Evolutionary conservation across 1,140 invertebrate genomes (phyloP).

Genomic region (Danaus plexippus): DNA sequence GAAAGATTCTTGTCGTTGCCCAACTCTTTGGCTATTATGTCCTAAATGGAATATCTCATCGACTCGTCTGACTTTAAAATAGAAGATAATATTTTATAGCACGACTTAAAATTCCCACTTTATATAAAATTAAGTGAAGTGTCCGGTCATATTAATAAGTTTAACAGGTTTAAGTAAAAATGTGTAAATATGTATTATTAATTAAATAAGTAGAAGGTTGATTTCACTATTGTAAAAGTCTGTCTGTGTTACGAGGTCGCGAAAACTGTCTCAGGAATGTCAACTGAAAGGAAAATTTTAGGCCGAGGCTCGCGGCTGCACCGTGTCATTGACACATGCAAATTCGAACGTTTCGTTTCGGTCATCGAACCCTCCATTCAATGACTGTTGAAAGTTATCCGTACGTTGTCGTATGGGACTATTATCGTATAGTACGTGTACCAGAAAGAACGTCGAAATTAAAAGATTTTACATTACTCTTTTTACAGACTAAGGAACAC

Average conservation of each 20-base stretch:
- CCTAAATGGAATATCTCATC: background rate
- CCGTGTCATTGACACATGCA: constrained; percentile 28
- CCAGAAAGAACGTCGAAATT: constrained; percentile 4
- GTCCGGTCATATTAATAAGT: no score
- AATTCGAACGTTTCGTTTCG: constrained; percentile 28
- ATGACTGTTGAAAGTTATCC: constrained; percentile 28
- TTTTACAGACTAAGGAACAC: constrained; percentile 6
- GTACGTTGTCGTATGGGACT: constrained; percentile 19
- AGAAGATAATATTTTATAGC: background rate
- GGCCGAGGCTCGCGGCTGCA: constrained; percentile 18
- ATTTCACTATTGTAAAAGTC: constrained; percentile 30
- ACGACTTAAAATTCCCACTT: no score
- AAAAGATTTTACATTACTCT: constrained; percentile 7
- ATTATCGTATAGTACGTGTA: constrained; percentile 15
- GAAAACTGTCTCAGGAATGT: constrained; percentile 44
- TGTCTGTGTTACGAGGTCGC: constrained; percentile 54
- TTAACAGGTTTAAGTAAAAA: no score
- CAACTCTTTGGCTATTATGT: constrained; percentile 55
- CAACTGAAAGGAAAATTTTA: constrained; percentile 32
- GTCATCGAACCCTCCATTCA: constrained; percentile 29
- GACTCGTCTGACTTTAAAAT: background rate
- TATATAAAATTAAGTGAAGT: no score
- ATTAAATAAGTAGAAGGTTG: constrained; percentile 23
- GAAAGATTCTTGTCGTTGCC: constrained; percentile 51
- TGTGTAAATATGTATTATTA: constrained; percentile 9